Evolutionary conservation across 2,888 invertebrate species (phyloP).

Genomic region (Aphidius colemani): DNA sequence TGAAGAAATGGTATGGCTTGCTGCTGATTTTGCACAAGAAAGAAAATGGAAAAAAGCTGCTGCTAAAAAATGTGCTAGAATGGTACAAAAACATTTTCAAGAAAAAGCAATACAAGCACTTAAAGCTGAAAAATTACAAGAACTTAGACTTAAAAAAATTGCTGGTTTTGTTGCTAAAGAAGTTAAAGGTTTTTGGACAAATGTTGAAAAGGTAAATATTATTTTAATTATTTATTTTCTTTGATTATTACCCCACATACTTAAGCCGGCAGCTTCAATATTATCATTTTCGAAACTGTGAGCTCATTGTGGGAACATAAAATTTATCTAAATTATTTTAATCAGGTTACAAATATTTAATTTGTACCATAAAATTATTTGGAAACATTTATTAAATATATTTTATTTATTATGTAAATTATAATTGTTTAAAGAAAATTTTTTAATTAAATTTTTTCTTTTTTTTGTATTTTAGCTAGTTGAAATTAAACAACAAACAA

Average conservation of each 20-base stretch:
- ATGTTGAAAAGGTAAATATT: slow-evolving; percentile 82
- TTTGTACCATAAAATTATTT: not conserved
- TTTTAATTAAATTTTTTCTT: not conserved
- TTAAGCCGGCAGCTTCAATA: slow-evolving; percentile 58
- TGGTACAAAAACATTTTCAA: slow-evolving; percentile 90
- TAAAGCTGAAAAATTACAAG: slow-evolving; percentile 90
- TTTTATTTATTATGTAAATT: not conserved
- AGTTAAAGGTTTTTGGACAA: slow-evolving; percentile 92
- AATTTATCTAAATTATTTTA: slow-evolving; percentile 36
- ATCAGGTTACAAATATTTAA: slow-evolving; percentile 1
- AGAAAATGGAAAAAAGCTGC: slow-evolving; percentile 97
- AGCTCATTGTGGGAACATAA: slow-evolving; percentile 60
- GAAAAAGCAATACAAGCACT: slow-evolving; percentile 89
- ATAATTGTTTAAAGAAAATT: not conserved
- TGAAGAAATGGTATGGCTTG: slow-evolving; percentile 99
- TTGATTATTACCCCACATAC: slow-evolving; percentile 52
- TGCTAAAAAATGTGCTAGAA: slow-evolving; percentile 89
- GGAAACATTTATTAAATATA: slow-evolving; percentile 14
- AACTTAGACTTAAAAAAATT: slow-evolving; percentile 80
- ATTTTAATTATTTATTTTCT: slow-evolving; percentile 2
- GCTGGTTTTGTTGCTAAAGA: slow-evolving; percentile 92
- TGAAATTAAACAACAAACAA: slow-evolving; percentile 89
- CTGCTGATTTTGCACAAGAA: slow-evolving; percentile 96
- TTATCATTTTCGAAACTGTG: slow-evolving; percentile 49
- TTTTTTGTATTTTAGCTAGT: slow-evolving; percentile 68